Base-by-base conservation (phyloP, 2,888 invertebrate genomes). In the Psylliodes chrysocephalus region DNA sequence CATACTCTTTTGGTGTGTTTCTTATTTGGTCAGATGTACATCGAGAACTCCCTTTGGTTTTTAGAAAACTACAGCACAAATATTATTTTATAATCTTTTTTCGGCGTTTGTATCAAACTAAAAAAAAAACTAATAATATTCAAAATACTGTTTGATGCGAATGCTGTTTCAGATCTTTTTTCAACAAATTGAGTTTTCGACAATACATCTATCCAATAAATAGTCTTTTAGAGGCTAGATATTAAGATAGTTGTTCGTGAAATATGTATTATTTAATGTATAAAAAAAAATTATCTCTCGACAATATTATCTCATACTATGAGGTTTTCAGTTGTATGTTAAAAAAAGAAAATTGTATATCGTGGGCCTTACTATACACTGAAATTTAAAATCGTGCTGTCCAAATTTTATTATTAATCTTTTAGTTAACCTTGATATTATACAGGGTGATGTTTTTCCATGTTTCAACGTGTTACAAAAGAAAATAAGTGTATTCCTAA, bases 331-430 rank as follows among this genome's bases (percentile, higher is more conserved):
- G 81, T 82, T 83, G 81, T 82, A 82, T 82, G 78, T 79, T 81
- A 81, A 82, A 68, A 71, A 73, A 42, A 67, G 22, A 52, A 82
- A 82, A 81, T 77, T 80, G 81, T 82, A 81, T 82, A 82, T 83
- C 82, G 82, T 84, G 84, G 84, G 84, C 84, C 84, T 84, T 84
- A 84, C 82, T 83, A 82, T 82, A 83, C 80, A 83, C 82, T 83
- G 82, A 82, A 83, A 82, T 81, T 82, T 81, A 78, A 81, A 44
- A 46, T 12, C 77, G 82, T 83, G 81, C 83, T 84, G 84, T 84
- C 84, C 83, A 84, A 82, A 81, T 78, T 78, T 77, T 79, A 74
- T 69, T 67, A 71, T 71, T 75, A 68, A 60, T 53, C 53, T 73
- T 70, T 70, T 68, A 59, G 59, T 59, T 59, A 40, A 59, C 49